Base-by-base conservation (phyloP, 2,888 invertebrate species). In the Pheosia tremula region DNA sequence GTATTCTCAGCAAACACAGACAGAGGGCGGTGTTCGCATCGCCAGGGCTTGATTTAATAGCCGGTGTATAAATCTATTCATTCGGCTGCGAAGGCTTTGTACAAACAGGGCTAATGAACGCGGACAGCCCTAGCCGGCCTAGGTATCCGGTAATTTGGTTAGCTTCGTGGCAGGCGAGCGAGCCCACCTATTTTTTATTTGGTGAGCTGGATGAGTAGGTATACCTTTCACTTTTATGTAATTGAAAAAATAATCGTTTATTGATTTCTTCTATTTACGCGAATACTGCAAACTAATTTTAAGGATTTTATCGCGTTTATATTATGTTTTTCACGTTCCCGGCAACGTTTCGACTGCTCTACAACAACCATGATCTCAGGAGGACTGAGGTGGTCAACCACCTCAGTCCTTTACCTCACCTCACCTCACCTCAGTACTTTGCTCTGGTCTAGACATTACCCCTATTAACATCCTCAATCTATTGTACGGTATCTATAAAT, bases 101-200 rank as follows among this genome's bases (percentile, higher is more conserved):
- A 81, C 87, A 89, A 90, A 90, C 86, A 87, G 58, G 67, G 68
- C 87, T 90, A 90, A 90, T 90, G 89, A 90, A 89, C 82, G 85
- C 71, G 68, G 65, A 67, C 68, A 63, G 62, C 63, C 24, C 24
- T 24, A 24, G 24, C 24, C 67, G 59, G 66, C 59, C 63, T 64
- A 55, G 65, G 68, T 61, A 67, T 57, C 63, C 69, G 76, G 81
- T 90, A 89, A 90, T 86, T 83, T 64, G 77, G 82, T 90, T 89
- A 89, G 73, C 71, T 71, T 78, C 79, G 87, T 73, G 86, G 87
- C 80, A 70, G 79, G 74, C 72, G 67, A 67, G 72, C 72, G 81
- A 75, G 77, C 73, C 24, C 78, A 78, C 74, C 74, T 69, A 78
- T 81, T 80, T 81, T 80, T 78, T 63, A 63, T 64, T 56, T n/a